Evolutionary conservation across 2,888 invertebrate species (phyloP).

Genomic region (Drosophila parthenogenetica): DNA sequence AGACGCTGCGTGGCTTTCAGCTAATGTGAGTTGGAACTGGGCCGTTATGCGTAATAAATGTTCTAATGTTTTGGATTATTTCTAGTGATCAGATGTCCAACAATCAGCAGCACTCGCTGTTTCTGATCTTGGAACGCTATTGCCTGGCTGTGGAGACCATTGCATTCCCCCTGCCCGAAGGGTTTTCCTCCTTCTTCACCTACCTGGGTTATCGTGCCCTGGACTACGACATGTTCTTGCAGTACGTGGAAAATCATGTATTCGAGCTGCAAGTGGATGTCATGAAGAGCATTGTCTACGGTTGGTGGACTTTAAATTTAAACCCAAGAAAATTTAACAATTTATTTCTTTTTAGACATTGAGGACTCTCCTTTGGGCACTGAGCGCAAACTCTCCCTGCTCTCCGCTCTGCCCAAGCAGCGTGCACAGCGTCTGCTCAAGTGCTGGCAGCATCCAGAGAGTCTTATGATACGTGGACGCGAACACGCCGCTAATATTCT

Average conservation of each 20-base stretch:
- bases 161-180: constrained; percentile 93
- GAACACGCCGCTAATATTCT: constrained; percentile 93
- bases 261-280: constrained; percentile 95
- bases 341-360: constrained; percentile 82
- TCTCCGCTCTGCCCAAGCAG: constrained; percentile 91
- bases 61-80: not conserved
- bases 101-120: constrained; percentile 89
- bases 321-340: not conserved
- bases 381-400: constrained; percentile 89
- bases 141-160: constrained; percentile 91
- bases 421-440: constrained; percentile 91
- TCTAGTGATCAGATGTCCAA: constrained; percentile 90
- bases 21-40: constrained; percentile 88
- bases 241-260: constrained; percentile 93
- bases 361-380: constrained; percentile 87
- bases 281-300: constrained; percentile 92
- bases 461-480: constrained; percentile 91
- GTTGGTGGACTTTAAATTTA: constrained; percentile 85
- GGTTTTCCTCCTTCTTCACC: constrained; percentile 95
- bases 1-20: constrained; percentile 91
- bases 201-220: constrained; percentile 93
- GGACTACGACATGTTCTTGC: constrained; percentile 91
- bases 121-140: constrained; percentile 92
- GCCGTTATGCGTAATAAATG: not conserved
- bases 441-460: constrained; percentile 91